These are phyloP conservation scores for Archegozetes longisetosus DNA, from an alignment of 1,140 invertebrate species.

Conservation along the genomic window DNA sequence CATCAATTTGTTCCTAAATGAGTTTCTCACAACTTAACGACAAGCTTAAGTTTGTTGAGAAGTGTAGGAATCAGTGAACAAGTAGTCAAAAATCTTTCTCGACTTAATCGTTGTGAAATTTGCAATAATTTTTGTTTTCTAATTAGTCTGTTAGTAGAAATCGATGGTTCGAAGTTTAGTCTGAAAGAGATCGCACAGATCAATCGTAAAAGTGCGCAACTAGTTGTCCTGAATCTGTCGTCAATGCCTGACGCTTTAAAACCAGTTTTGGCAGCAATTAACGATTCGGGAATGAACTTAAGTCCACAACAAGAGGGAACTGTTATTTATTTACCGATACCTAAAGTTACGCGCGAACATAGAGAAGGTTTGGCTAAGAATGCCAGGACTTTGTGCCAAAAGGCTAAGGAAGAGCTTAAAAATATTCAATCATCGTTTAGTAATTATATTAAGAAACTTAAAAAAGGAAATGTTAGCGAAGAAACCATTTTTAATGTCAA, in stretches of 20 bases:
- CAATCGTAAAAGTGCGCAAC: background rate
- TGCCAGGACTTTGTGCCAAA: constrained; percentile 62
- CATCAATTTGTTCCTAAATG: background rate
- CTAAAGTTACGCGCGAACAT: constrained; percentile 82
- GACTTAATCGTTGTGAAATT: no score
- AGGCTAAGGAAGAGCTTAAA: constrained; percentile 58
- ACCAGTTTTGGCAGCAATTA: constrained; percentile 6
- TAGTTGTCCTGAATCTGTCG: constrained; percentile 10
- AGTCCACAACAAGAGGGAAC: constrained; percentile 90
- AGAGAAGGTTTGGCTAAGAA: constrained; percentile 68
- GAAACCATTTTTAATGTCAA: constrained; percentile 47
- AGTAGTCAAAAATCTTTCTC: no score
- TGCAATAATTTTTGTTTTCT: background rate
- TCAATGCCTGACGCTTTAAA: constrained; percentile 15
- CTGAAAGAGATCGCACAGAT: constrained; percentile 13
- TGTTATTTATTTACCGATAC: constrained; percentile 64
- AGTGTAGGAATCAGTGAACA: no score
- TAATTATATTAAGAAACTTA: constrained; percentile 45
- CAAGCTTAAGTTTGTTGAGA: no score
- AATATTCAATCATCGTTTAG: constrained; percentile 55
- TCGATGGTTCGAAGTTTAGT: background rate
- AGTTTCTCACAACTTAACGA: background rate
- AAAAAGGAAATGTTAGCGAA: constrained; percentile 33
- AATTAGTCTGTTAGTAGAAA: constrained; percentile 1
- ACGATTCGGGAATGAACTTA: constrained; percentile 48